phyloP scores from a whole-genome alignment of 2,888 invertebrate species.

The Parnassius mnemosyne region DNA sequence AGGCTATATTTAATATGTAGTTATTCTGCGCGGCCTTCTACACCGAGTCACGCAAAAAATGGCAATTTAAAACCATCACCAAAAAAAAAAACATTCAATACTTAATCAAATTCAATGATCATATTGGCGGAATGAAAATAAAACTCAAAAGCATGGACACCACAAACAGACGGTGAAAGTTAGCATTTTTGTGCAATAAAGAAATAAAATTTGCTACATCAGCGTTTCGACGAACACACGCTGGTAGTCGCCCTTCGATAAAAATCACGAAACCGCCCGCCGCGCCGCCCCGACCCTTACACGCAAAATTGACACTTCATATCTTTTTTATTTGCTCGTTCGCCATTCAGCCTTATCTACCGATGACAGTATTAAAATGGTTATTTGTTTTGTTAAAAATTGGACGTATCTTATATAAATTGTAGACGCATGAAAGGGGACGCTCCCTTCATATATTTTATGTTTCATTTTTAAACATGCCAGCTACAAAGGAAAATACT shows the following conservation, averaged over 20 bases:
- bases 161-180: constrained; percentile 46
- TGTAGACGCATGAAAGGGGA: constrained; percentile 38
- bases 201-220: constrained; percentile 68
- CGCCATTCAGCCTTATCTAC: constrained; percentile 49
- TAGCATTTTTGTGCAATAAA: constrained; percentile 77
- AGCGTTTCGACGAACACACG: constrained; percentile 52
- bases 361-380: constrained; percentile 51
- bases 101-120: too few species aligned
- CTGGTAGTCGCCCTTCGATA: constrained; percentile 47
- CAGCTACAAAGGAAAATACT: too few species aligned
- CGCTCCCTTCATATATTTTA: too few species aligned
- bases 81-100: too few species aligned
- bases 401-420: constrained; percentile 28
- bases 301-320: constrained; percentile 47
- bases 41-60: too few species aligned
- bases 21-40: too few species aligned
- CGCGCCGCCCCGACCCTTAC: constrained; percentile 29
- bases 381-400: constrained; percentile 43
- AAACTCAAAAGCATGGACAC: constrained; percentile 33
- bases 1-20: too few species aligned
- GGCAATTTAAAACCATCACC: too few species aligned
- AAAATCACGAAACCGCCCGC: constrained; percentile 37
- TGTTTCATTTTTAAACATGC: too few species aligned
- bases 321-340: constrained; percentile 41
- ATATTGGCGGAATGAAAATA: not conserved